A percentile compares a stretch with the other conserved stretches of the same genome.
phyloP scores from a whole-genome alignment of 2,888 invertebrate genomes.

The Spilarctia lutea region DNA sequence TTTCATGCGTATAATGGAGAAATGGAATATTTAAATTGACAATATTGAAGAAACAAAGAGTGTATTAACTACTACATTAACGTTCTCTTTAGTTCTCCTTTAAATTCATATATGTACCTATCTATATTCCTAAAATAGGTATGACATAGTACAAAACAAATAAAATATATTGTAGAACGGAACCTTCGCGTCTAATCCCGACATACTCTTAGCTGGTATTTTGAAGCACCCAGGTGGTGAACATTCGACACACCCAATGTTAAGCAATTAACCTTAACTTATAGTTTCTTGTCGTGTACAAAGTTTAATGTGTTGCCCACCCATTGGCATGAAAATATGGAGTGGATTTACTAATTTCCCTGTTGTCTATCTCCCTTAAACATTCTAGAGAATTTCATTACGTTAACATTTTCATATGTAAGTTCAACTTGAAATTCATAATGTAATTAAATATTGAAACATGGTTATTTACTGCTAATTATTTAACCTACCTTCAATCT shows the following conservation, averaged over 20 bases:
- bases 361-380: neutral
- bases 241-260: neutral
- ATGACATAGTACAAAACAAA: neutral
- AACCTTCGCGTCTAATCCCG: neutral
- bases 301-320: neutral
- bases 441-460: neutral
- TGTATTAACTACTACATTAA: no score
- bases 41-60: no score
- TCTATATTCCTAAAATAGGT: neutral
- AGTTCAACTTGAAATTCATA: neutral
- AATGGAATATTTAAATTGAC: neutral
- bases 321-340: neutral
- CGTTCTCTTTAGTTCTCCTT: no score
- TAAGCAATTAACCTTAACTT: neutral
- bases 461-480: neutral
- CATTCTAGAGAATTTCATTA: neutral
- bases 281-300: neutral
- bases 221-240: neutral
- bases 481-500: neutral
- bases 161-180: neutral
- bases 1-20: neutral
- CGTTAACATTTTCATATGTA: neutral
- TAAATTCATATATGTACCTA: no score
- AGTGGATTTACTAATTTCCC: neutral
- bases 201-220: neutral